These are phyloP conservation scores for Dryococelus australis DNA, from an alignment of 2,888 invertebrate genomes.

Conservation along the genomic window DNA sequence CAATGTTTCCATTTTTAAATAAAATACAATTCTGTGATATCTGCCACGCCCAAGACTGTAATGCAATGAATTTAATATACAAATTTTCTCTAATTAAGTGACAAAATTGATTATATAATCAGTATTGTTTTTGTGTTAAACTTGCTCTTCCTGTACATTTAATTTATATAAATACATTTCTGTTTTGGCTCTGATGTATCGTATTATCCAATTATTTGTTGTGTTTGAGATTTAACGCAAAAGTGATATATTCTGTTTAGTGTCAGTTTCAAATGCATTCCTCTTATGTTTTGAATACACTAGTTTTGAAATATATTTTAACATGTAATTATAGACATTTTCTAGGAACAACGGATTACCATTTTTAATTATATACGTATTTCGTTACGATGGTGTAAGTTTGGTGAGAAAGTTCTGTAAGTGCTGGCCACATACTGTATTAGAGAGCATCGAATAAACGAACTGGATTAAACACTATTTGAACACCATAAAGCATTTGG, in stretches of 20 bases:
- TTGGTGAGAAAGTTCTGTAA: background rate
- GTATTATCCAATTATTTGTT: too few species aligned
- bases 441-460: background rate
- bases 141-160: background rate
- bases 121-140: background rate
- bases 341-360: background rate
- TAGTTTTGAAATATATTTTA: too few species aligned
- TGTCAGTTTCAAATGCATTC: background rate
- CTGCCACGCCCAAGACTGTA: background rate
- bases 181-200: too few species aligned
- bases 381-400: background rate
- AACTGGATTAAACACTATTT: background rate
- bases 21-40: background rate
- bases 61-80: background rate
- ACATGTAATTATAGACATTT: background rate
- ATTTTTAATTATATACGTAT: background rate
- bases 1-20: background rate
- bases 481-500: background rate
- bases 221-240: too few species aligned
- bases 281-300: too few species aligned
- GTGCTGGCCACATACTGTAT: constrained; percentile 1
- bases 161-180: background rate
- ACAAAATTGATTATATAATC: background rate
- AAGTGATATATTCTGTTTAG: too few species aligned
- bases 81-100: background rate